Evolutionary conservation across 2,797 vertebrate genomes (phyloP).

Genomic region (Falco cherrug): DNA sequence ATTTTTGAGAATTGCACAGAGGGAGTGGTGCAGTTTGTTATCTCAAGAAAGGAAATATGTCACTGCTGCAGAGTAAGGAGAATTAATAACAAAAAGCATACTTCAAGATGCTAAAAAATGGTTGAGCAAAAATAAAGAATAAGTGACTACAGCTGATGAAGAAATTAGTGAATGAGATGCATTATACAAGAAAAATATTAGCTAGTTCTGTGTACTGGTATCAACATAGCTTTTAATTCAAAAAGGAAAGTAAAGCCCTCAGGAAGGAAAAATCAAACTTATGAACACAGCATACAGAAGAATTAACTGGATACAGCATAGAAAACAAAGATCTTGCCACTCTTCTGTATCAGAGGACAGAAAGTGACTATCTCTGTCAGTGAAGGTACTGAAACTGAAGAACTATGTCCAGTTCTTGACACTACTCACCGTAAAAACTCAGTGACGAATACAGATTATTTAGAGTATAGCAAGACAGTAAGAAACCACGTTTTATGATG

Average conservation of each 20-base stretch:
- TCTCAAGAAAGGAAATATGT: neutral
- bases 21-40: neutral
- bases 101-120: neutral
- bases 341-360: neutral
- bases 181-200: neutral
- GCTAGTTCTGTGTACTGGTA: neutral
- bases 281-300: neutral
- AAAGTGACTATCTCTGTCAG: neutral
- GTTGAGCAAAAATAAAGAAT: neutral
- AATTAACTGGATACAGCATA: neutral
- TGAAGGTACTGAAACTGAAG: neutral
- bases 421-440: neutral
- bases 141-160: neutral
- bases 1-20: neutral
- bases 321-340: neutral
- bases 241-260: neutral
- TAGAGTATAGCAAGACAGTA: neutral
- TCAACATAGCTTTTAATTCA: neutral
- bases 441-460: neutral
- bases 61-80: neutral
- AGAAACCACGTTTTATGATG: neutral
- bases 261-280: neutral
- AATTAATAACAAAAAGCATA: neutral
- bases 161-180: neutral
- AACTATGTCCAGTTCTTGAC: neutral